Conservation (phyloP, 2,888 invertebrate species). For the Leucoptera coffeella region DNA sequence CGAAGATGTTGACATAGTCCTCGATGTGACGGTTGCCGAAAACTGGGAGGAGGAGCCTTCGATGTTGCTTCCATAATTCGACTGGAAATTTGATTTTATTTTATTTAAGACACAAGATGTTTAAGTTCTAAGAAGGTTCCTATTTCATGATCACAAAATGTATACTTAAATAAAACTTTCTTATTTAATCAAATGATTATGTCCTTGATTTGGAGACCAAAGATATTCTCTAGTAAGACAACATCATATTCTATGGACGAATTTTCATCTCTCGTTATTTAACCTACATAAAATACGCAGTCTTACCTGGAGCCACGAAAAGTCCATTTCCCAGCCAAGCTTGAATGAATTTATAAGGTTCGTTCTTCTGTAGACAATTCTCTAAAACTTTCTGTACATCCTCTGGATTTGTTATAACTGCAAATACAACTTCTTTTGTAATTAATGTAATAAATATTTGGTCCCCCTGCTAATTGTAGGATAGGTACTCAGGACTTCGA, state of each 20-base stretch:
- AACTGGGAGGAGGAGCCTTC: slow-evolving; percentile 58
- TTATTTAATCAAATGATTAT: slow-evolving; percentile 1
- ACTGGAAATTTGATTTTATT: slow-evolving; percentile 30
- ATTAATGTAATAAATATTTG: too few species aligned
- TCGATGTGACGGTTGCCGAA: slow-evolving; percentile 62
- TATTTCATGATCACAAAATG: too few species aligned
- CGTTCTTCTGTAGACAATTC: slow-evolving; percentile 33
- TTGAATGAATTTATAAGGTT: slow-evolving; percentile 26
- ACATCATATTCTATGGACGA: too few species aligned
- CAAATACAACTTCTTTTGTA: too few species aligned
- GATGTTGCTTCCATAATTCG: slow-evolving; percentile 51
- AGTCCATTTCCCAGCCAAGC: slow-evolving; percentile 39
- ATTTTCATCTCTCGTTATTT: too few species aligned
- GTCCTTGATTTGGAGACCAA: neutral
- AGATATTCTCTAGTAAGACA: too few species aligned
- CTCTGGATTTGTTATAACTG: slow-evolving; percentile 25
- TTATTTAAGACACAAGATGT: too few species aligned
- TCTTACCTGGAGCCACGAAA: slow-evolving; percentile 31
- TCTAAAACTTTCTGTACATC: slow-evolving; percentile 30
- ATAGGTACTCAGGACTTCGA: too few species aligned
- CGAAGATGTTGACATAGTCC: slow-evolving; percentile 55
- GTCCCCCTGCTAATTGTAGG: too few species aligned
- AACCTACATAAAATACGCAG: too few species aligned
- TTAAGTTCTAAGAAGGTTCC: too few species aligned
- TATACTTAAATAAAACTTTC: neutral